Evolutionary conservation across 2,113 vertebrate genomes (phyloP), one percentile per base, ranked within the genome.

Genomic region (Charadrius vociferus): DNA sequence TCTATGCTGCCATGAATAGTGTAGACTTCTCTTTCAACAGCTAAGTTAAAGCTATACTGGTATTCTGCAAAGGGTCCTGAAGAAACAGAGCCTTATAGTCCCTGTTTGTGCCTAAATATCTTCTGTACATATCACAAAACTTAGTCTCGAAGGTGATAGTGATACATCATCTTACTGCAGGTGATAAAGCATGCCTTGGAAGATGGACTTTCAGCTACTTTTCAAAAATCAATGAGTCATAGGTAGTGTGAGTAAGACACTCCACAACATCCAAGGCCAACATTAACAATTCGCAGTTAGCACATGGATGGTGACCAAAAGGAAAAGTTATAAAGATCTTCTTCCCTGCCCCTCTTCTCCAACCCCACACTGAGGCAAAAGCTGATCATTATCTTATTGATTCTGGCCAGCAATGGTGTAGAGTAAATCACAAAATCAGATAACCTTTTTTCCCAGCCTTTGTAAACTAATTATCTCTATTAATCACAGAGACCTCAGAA

Each of bases 401-500:
- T 97, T 97, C 47, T 97, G 94, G 61, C 87, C 65, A 90, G 59
- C 7, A 0, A 70, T 52, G 56, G 30, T 96, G 58, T 85, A 90
- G 52, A 96, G 61, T 95, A 96, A 97, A 98, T 89, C 72, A 86
- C 79, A 86, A 96, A 96, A 97, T 97, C 97, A 96, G 95, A 97
- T 98, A 98, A 95, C 93, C 94, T 97, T 97, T 96, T 95, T 97
- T 98, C 88, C 81, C 80, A 97, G 90, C n/a, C 86, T 97, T 97
- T 96, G 95, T 97, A 97, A 98, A 97, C 94, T 98, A 98, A 98
- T 98, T 98, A 97, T 84, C 74, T 88, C 97, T 97, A 98, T 98
- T 98, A 98, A 98, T 98, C 97, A 98, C 85, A 73, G 16, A 93
- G 82, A 75, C 36, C 41, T 87, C 65, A 90, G 78, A 90, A 96